phyloP scores from a whole-genome alignment of 1,140 invertebrate species.

The Drosophila simulans region DNA sequence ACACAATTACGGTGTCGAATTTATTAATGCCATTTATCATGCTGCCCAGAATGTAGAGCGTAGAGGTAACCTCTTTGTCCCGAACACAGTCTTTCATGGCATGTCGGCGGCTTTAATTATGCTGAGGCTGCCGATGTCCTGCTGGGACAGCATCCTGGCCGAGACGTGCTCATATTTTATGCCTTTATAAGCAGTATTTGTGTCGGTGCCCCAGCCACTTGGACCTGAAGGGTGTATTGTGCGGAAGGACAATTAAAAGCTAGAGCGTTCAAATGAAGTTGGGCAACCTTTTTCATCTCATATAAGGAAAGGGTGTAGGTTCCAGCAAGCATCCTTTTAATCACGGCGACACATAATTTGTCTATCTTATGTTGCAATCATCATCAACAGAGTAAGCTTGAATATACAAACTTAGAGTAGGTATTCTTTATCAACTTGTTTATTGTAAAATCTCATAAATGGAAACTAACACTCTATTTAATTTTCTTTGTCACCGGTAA shows the following conservation, averaged over 20 bases:
- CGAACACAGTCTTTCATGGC: conserved; percentile 17
- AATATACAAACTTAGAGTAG: no score
- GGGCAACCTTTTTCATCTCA: conserved; percentile 1
- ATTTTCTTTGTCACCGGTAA: no score
- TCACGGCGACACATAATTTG: conserved; percentile 2
- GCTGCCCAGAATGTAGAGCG: conserved; percentile 1
- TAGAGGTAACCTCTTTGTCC: conserved; percentile 15
- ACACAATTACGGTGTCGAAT: conserved; percentile 69
- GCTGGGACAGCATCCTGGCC: conserved; percentile 34
- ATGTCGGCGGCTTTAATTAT: conserved; percentile 71
- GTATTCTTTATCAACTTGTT: no score
- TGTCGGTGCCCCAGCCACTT: conserved; percentile 1
- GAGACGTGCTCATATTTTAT: conserved; percentile 66
- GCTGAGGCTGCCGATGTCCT: conserved; percentile 44
- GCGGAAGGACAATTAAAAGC: conserved; percentile 14
- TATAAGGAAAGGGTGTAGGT: background rate
- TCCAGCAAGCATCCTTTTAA: background rate
- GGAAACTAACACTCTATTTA: no score
- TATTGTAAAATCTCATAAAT: no score
- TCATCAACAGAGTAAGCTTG: no score
- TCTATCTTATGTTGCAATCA: background rate
- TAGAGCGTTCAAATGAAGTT: conserved; percentile 10
- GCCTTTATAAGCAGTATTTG: conserved; percentile 31
- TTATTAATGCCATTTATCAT: conserved; percentile 77
- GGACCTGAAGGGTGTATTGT: conserved; percentile 1